Evolutionary conservation across 2,797 vertebrate species (phyloP), one percentile per base, ranked within the genome.

Genomic region (Chaetophractus vellerosus): DNA sequence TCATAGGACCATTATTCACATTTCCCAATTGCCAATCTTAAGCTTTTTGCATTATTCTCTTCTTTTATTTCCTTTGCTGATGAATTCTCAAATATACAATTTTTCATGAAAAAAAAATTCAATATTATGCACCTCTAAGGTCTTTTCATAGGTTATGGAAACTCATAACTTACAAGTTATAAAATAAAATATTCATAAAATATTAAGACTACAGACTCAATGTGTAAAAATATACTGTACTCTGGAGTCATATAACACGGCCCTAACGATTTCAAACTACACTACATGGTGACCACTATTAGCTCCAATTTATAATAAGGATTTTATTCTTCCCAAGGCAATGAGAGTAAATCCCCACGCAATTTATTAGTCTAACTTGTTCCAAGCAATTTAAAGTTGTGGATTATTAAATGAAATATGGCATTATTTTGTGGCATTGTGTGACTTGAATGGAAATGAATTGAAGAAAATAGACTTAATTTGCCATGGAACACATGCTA

Each of bases 321-420:
- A 96, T 95, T 97, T 97, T 63, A 97, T 94, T 95, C 78, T 92
- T 95, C 96, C 93, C 96, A 86, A 79, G 93, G 64, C 80, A 97
- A 24, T 90, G n/a, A 94, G 52, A 85, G 28, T 79, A 95, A 96
- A 95, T 97, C 85, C 91, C 95, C 26, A 92, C 33, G 94, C 41
- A 88, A 92, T 92, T 88, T 94, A 90, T 96, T 48, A 57, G 66
- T 68, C 50, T 91, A 50, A 78, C 79, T 83, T 72, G 21, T 95
- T 97, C 28, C 8, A 86, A 82, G 76, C n/a, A 83, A 93, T 96
- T 91, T 95, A 82, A 83, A 94, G 12, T 61, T 84, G 36, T 91
- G 84, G 61, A 88, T 94, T 93, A 79, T 72, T 68, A 64, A 80
- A 68, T 88, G 50, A 92, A 94, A 96, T 88, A 41, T 59, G n/a